Evolutionary conservation across 2,888 invertebrate species (phyloP).

Genomic region (Meiosimyza decipiens): DNA sequence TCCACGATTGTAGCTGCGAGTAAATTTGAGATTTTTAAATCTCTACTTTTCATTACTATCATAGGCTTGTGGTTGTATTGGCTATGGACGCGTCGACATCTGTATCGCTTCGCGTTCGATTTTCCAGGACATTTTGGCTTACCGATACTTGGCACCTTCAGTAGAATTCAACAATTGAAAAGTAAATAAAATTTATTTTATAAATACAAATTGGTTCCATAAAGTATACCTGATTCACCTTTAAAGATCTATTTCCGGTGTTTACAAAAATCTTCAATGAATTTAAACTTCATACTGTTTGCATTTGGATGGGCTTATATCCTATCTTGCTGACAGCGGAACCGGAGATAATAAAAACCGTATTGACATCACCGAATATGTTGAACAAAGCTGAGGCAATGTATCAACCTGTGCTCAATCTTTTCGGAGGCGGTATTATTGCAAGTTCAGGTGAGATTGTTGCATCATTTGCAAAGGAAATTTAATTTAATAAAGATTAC

Average conservation of each 20-base stretch:
- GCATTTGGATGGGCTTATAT: slow-evolving; percentile 43
- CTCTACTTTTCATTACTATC: neutral
- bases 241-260: slow-evolving; percentile 27
- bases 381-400: slow-evolving; percentile 41
- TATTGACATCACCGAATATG: slow-evolving; percentile 44
- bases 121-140: slow-evolving; percentile 40
- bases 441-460: slow-evolving; percentile 38
- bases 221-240: neutral
- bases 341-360: slow-evolving; percentile 42
- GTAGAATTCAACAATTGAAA: slow-evolving; percentile 19
- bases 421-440: slow-evolving; percentile 39
- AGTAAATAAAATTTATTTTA: slow-evolving; percentile 18
- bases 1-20: no score
- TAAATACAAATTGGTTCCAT: neutral
- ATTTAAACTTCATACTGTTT: slow-evolving; percentile 35
- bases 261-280: slow-evolving; percentile 33
- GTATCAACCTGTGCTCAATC: slow-evolving; percentile 29
- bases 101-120: slow-evolving; percentile 38
- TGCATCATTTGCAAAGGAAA: neutral
- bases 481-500: neutral
- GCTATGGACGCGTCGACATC: slow-evolving; percentile 39
- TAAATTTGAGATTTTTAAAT: slow-evolving; percentile 3
- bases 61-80: slow-evolving; percentile 39
- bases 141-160: slow-evolving; percentile 36
- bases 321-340: slow-evolving; percentile 44